These are phyloP conservation scores for Fragum whitleyi DNA, from an alignment of 2,888 invertebrate genomes.

Conservation along the genomic window DNA sequence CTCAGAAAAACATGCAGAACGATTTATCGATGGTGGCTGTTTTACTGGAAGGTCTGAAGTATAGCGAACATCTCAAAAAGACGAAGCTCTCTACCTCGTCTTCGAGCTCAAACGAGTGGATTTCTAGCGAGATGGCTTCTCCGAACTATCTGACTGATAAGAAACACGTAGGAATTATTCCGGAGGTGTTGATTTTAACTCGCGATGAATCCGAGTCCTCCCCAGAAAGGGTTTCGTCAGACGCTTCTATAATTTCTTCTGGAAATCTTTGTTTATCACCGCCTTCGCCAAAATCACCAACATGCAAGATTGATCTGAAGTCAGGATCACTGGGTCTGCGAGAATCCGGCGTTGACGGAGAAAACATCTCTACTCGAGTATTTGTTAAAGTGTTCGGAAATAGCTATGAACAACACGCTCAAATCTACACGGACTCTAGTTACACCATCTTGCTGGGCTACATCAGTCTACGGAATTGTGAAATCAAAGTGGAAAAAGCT, in stretches of 20 bases:
- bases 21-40: neutral
- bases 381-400: slow-evolving; percentile 20
- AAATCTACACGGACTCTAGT: slow-evolving; percentile 23
- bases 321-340: neutral
- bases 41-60: neutral
- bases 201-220: neutral
- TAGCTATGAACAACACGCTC: slow-evolving; percentile 27
- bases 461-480: slow-evolving; percentile 22
- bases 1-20: neutral
- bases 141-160: neutral
- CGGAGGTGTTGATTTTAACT: neutral
- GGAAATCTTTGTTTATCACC: neutral
- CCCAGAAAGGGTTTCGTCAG: neutral
- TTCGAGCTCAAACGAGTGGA: neutral
- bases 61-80: neutral
- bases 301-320: neutral
- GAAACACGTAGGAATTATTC: neutral
- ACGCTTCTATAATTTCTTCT: neutral
- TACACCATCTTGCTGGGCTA: slow-evolving; percentile 4
- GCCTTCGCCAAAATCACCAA: neutral
- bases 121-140: neutral
- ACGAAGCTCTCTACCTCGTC: neutral
- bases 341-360: slow-evolving; percentile 1
- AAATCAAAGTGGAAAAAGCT: neutral
- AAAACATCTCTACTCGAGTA: neutral